Evolutionary conservation across 2,797 vertebrate genomes (phyloP).

Genomic region (Sciurus vulgaris): DNA sequence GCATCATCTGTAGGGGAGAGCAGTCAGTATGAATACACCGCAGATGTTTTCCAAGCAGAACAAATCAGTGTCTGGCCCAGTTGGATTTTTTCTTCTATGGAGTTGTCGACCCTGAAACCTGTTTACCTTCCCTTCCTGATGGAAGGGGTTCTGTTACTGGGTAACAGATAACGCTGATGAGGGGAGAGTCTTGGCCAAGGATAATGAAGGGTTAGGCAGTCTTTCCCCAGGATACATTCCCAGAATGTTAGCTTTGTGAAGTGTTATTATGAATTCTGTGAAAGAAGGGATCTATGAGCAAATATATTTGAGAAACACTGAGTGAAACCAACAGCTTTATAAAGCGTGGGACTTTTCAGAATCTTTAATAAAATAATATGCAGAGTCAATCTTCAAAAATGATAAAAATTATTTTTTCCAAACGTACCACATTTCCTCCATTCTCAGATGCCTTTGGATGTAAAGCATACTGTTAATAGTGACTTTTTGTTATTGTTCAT

Average conservation of each 20-base stretch:
- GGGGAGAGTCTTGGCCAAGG: background rate
- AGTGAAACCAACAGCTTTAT: background rate
- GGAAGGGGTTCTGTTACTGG: background rate
- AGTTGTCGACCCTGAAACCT: background rate
- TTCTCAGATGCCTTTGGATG: conserved; percentile 11
- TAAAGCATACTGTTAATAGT: background rate
- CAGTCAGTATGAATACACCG: conserved; percentile 60
- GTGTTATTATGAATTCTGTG: background rate
- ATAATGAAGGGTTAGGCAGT: background rate
- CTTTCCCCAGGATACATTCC: background rate
- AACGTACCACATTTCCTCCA: background rate
- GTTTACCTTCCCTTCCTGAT: conserved; percentile 55
- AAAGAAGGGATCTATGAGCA: background rate
- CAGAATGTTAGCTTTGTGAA: background rate
- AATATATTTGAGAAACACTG: conserved; percentile 17
- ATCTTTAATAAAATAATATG: conserved; percentile 4
- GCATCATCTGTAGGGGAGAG: conserved; percentile 65
- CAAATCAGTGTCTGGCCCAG: conserved; percentile 45
- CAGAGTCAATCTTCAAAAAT: background rate
- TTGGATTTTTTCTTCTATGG: conserved; percentile 57
- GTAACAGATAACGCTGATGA: background rate
- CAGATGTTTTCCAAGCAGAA: conserved; percentile 75
- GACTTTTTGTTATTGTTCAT: background rate
- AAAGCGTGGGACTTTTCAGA: background rate
- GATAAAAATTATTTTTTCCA: conserved; percentile 3